Percentiles rank a stretch among this genome's conserved stretches.
These are phyloP conservation scores for Euura saliciscinereae DNA, from an alignment of 1,140 invertebrate species.

Conservation along the genomic window DNA sequence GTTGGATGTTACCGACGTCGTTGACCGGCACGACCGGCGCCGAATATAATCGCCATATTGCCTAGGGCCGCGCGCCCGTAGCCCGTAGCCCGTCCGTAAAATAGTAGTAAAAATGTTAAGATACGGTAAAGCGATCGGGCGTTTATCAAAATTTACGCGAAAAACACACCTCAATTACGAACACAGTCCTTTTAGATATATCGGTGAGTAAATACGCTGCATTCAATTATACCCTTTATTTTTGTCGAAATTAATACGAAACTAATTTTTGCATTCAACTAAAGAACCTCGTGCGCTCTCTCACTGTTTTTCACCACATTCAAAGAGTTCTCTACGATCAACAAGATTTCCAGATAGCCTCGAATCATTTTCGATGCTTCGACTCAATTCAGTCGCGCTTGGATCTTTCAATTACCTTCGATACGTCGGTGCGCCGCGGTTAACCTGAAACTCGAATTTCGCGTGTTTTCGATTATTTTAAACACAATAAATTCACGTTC, in stretches of 20 bases:
- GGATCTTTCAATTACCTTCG: neutral
- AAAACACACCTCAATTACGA: conserved; percentile 27
- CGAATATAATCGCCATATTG: conserved; percentile 4
- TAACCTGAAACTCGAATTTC: neutral
- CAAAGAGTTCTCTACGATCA: neutral
- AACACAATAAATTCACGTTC: too few species aligned
- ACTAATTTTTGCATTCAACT: too few species aligned
- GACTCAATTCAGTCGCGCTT: neutral
- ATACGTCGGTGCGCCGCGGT: neutral
- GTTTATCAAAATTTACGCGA: conserved; percentile 36
- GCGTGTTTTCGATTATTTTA: conserved; percentile 9
- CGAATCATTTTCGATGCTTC: neutral
- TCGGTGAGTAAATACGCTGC: conserved; percentile 35
- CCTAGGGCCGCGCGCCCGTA: neutral
- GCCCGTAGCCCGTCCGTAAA: conserved; percentile 8
- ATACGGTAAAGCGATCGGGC: conserved; percentile 34
- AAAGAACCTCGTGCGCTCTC: neutral
- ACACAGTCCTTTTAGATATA: conserved; percentile 23
- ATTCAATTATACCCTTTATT: too few species aligned
- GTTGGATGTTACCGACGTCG: conserved; percentile 13
- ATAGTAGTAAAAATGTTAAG: conserved; percentile 36
- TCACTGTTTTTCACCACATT: neutral
- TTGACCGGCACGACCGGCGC: too few species aligned
- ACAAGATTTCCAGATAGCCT: neutral
- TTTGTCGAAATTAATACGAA: too few species aligned